Evolutionary conservation across 2,113 vertebrate genomes (phyloP).

Genomic region (Rhinoptilus africanus): DNA sequence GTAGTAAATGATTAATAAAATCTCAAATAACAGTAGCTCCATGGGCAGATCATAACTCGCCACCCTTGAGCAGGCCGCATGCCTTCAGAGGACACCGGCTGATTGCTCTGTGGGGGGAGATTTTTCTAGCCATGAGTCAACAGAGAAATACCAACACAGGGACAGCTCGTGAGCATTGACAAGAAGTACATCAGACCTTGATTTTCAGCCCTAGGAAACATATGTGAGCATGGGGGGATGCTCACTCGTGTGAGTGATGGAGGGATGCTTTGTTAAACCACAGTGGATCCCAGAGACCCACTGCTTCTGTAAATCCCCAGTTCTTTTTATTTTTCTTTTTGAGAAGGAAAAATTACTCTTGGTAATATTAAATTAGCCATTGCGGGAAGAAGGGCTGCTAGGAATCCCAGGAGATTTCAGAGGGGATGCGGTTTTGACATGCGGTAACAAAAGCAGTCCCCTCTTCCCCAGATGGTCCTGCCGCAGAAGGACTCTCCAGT

Average conservation of each 20-base stretch:
- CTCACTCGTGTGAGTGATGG: neutral
- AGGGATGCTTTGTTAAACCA: neutral
- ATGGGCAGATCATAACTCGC: neutral
- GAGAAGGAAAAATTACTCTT: neutral
- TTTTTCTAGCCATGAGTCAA: neutral
- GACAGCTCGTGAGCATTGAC: neutral
- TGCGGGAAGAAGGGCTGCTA: neutral
- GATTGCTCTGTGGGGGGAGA: neutral
- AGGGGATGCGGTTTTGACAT: neutral
- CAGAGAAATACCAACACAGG: neutral
- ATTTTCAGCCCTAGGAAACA: rapidly evolving
- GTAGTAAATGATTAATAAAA: slow-evolving; percentile 72
- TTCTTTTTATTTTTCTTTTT: neutral
- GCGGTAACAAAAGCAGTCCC: neutral
- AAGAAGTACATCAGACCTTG: neutral
- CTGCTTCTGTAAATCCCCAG: neutral
- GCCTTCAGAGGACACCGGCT: neutral
- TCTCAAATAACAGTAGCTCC: slow-evolving; percentile 51
- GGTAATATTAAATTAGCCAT: neutral
- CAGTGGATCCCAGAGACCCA: neutral
- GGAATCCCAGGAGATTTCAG: neutral
- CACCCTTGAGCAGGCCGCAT: neutral
- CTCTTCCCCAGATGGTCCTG: neutral
- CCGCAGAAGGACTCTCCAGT: neutral
- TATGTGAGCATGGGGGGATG: neutral